Base-by-base conservation (phyloP, 2,888 invertebrate species). In the Sphaerophoria taeniata region DNA sequence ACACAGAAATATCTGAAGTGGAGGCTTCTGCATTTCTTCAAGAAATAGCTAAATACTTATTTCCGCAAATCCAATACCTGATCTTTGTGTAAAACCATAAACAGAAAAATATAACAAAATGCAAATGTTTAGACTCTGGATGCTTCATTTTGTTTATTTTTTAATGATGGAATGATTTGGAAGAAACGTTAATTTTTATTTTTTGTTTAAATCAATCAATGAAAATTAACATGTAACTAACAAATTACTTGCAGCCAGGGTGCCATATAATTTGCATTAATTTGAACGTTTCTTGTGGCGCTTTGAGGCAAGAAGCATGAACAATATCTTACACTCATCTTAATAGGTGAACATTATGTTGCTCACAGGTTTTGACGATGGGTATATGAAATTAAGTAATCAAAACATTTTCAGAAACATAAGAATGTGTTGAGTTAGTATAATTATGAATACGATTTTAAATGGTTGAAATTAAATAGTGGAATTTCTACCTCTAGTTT, bases 261-360 rank as follows among this genome's bases (percentile, higher is more conserved):
- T 11, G 43, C 61, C 61, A 7, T 43, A 33, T 43, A 73, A 82
- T 77, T 77, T 56, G 24, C 77, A 78, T 82, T 77, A 73, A 82
- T 77, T 82, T 47, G 33, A 61, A 33, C 9, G 12, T 31, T 61
- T 31, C 6, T 61, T 9, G 3, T n/a, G 73, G 73, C 56, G 82
- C 77, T 69, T 73, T 63, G 9, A 56, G 73, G 45, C 9, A 0
- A 55, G 63, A 2, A 39, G 33, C 55, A 63, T 43, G 0, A 9
- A 56, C n/a, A 69, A 47, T 47, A 49, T 55, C 36, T 24, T 43
- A 53, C 60, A 58, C 45, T 67, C 60, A 67, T 73, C 60, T 74
- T 74, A 74, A 74, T 74, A 11, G 74, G 11, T 61, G 49, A 24
- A 63, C 9, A 61, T 24, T 55, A 33, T 31, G 11, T 3, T 24